These are phyloP conservation scores for Heteropelma amictum DNA, from an alignment of 2,888 invertebrate genomes.

Conservation along the genomic window DNA sequence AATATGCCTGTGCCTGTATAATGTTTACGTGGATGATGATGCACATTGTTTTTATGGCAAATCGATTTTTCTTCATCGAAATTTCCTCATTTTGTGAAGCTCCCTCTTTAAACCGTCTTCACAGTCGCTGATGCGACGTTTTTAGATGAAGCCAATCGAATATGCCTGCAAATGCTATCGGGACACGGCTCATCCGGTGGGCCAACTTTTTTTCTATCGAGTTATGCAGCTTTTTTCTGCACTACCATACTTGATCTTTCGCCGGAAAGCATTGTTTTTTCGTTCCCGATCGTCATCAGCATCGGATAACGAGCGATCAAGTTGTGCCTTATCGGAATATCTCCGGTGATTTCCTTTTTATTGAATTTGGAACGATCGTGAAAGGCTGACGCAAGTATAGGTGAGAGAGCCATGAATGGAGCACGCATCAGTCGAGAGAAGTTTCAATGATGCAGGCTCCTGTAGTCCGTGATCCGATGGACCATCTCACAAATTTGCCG, in stretches of 20 bases:
- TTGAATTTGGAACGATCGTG: no score
- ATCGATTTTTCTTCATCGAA: conserved; percentile 22
- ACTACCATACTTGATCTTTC: neutral
- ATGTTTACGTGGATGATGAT: neutral
- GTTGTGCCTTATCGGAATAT: no score
- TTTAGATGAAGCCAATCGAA: conserved; percentile 36
- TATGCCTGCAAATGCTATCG: conserved; percentile 24
- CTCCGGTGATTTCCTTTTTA: no score
- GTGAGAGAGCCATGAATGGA: no score
- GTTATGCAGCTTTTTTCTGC: neutral
- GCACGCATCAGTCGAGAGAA: no score
- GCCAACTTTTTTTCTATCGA: conserved; percentile 35
- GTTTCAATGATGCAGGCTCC: no score
- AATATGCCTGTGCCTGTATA: neutral
- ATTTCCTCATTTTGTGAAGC: conserved; percentile 28
- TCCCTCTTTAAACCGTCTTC: conserved; percentile 16
- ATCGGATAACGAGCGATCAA: no score
- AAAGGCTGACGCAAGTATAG: no score
- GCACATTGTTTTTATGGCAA: conserved; percentile 31
- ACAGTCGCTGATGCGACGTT: conserved; percentile 15
- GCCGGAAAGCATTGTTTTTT: neutral
- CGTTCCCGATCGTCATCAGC: no score
- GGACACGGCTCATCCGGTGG: conserved; percentile 32
- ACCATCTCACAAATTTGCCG: no score
- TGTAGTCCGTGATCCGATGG: no score